Evolutionary conservation across 2,888 invertebrate genomes (phyloP), one percentile per base, ranked within the genome.

Genomic region (Augiades crinisus): DNA sequence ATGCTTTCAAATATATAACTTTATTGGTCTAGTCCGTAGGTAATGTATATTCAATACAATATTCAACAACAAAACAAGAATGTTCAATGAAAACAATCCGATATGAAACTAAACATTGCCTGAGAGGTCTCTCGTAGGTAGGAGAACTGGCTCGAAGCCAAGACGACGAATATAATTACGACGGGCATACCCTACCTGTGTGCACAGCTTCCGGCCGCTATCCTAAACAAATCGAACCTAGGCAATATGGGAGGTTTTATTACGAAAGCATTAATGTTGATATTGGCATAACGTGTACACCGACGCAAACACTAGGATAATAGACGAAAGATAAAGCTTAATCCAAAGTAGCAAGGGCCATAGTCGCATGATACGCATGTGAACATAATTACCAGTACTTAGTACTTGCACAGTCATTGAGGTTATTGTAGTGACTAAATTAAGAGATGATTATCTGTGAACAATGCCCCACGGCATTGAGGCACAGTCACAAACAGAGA

Each of bases 391-490:
- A 50, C 17, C 43, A 10, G 19, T 12, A 43, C 43, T 50, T 30
- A 49, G 49, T 41, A 41, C 41, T 40, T 56, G 44, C 51, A 50
- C 14, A 56, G 59, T 57, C 55, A 59, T 55, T 55, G 55, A 50
- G 57, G 57, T 62, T 60, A 65, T 63, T 63, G 54, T 38, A 60
- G 63, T 54, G 58, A 59, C 57, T 67, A 64, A 65, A 64, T 62
- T 57, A 62, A 64, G 62, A 59, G 61, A 67, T 67, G 60, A 65
- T 65, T 64, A 60, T 55, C 54, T 54, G 34, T 37, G 45, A 43
- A 70, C 67, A 69, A 67, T 64, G 56, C 58, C 57, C 24, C 46
- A 57, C 56, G 61, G 56, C 63, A 61, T 60, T 68, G 56, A 53
- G 59, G 43, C 57, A 47, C 58, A 49, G 38, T 43, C 55, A 43